Conservation (phyloP, 2,113 vertebrate genomes). For the Ptilorrhoa leucosticta region DNA sequence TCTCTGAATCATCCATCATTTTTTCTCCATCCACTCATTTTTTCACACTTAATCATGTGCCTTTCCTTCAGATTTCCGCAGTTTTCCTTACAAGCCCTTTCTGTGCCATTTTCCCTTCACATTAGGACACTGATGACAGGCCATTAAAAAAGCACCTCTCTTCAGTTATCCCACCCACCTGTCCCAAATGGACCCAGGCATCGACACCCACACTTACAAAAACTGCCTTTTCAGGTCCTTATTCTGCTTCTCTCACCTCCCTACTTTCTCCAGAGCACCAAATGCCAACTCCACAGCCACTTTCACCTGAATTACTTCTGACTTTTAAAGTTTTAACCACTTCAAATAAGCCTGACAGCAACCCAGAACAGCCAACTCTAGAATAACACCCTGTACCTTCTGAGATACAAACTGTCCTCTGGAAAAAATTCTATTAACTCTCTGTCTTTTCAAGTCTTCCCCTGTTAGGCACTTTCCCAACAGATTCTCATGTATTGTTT, state of each 20-base stretch:
- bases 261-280: not conserved
- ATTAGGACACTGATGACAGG: not conserved
- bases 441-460: not conserved
- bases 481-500: not conserved
- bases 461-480: not conserved
- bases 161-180: not conserved
- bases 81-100: not conserved
- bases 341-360: not conserved
- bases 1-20: constrained; percentile 21
- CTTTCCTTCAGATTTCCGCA: not conserved
- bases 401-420: not conserved
- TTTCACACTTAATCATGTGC: constrained; percentile 33
- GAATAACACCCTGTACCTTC: not conserved
- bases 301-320: not conserved
- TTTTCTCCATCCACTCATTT: not conserved
- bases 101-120: not conserved
- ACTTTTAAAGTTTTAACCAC: not conserved
- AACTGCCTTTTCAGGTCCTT: not conserved
- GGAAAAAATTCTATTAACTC: not conserved
- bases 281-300: not conserved
- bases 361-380: not conserved
- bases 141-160: not conserved
- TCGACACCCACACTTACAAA: not conserved
- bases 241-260: not conserved
- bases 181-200: not conserved